phyloP scores from a whole-genome alignment of 2,113 vertebrate species.

The Petrocephalus microphthalmus region DNA sequence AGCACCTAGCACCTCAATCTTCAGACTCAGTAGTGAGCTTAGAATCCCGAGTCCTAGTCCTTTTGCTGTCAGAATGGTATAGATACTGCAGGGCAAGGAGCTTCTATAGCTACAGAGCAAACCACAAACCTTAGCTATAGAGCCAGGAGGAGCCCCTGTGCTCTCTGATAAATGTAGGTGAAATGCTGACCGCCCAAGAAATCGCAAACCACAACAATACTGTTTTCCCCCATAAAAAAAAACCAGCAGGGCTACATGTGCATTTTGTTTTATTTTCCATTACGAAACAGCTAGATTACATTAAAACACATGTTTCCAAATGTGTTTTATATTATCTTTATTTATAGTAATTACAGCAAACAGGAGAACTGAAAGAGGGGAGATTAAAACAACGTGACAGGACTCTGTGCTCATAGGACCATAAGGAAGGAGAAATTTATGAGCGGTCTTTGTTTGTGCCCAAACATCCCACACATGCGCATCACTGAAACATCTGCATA shows the following conservation, averaged over 20 bases:
- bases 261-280: constrained; percentile 24
- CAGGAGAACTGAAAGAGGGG: neutral
- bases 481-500: neutral
- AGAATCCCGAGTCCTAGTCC: neutral
- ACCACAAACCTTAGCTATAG: neutral
- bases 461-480: neutral
- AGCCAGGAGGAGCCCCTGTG: neutral
- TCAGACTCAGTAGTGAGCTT: neutral
- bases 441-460: neutral
- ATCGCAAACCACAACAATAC: neutral
- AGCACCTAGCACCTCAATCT: neutral
- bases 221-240: neutral
- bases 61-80: neutral
- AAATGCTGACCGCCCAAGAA: neutral
- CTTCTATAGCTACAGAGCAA: neutral
- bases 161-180: neutral
- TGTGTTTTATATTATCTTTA: constrained; percentile 17
- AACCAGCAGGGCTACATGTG: constrained; percentile 4
- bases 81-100: neutral
- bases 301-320: constrained; percentile 16
- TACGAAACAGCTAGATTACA: constrained; percentile 16
- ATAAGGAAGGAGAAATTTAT: neutral
- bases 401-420: neutral
- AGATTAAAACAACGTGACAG: constrained; percentile 2
- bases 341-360: constrained; percentile 11